Evolutionary conservation across 2,113 vertebrate species (phyloP), one percentile per base, ranked within the genome.

Genomic region (Eira barbara): DNA sequence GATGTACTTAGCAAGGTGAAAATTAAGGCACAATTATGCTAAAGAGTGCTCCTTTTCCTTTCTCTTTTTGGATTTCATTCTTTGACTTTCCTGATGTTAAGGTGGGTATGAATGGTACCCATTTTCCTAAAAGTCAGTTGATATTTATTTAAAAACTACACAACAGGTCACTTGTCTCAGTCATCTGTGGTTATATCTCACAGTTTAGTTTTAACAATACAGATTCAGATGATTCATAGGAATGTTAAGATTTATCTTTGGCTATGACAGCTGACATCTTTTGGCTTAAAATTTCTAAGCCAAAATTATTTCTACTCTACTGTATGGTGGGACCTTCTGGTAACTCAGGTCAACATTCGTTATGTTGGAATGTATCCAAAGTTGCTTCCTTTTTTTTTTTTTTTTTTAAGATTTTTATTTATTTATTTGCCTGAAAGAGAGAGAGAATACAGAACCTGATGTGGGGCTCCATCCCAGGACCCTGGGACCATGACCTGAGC

Each of bases 281-380:
- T 95, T 88, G 87, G 47, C 52, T 95, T 84, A 73, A 55, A 65
- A 61, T 89, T 97, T 95, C 61, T 93, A 91, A 42, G 67, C 52
- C 42, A 88, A 29, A 89, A 74, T 74, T 89, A 82, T 76, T 96
- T 93, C 57, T 57, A 6, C 45, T 94, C 4, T 79, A 78, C 42
- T 87, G 9, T 90, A 6, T 87, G 21, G 6, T 92, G 4, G 92
- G 45, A 69, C 52, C 74, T 94, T 92, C 42, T 94, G 45, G 27
- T 95, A 96, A 89, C 21, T 92, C 23, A 61, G 45, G 67, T 67
- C 29, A 79, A 45, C 18, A 93, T 83, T 95, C 91, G 34, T 89
- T 89, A 13, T 63, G n/a, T 91, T 88, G 61, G 47, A 92, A n/a
- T 82, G 17, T 76, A 83, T 74, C 8, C 63, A 94, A 27, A 85